Evolutionary conservation across 2,888 invertebrate species (phyloP).

Genomic region (Oligia fasciuncula): DNA sequence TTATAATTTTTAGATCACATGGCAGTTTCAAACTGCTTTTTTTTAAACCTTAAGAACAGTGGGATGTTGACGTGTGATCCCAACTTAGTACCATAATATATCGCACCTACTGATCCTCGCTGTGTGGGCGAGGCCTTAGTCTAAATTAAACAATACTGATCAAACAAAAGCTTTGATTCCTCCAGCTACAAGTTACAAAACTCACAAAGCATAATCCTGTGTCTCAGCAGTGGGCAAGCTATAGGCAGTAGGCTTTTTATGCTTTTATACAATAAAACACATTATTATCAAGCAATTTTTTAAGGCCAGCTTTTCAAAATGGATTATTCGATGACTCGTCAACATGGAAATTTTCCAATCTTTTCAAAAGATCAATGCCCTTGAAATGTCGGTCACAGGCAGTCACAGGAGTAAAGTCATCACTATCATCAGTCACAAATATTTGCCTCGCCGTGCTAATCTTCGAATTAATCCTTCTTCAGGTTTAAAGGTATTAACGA

Average conservation of each 20-base stretch:
- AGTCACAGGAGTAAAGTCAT: constrained; percentile 64
- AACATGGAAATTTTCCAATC: constrained; percentile 30
- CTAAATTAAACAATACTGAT: not conserved
- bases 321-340: not conserved
- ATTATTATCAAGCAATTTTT: not conserved
- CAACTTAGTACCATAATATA: not conserved
- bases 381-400: constrained; percentile 67
- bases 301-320: constrained; percentile 3
- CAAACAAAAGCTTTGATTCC: not conserved
- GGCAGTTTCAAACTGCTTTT: not conserved
- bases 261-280: not conserved
- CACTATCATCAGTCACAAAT: constrained; percentile 71
- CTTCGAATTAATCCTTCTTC: constrained; percentile 67
- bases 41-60: not conserved
- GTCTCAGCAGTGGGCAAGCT: not conserved
- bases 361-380: constrained; percentile 58
- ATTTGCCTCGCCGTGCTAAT: constrained; percentile 72
- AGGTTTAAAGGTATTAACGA: constrained; percentile 71
- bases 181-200: not conserved
- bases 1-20: not conserved
- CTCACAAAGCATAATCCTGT: not conserved
- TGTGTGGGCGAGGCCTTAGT: not conserved
- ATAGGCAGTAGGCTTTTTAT: not conserved
- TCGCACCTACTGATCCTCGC: not conserved
- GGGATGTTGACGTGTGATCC: not conserved